A percentile compares a stretch with the other conserved stretches of the same genome.
Conservation (phyloP, 2,797 vertebrate genomes). For the Hyperoplus immaculatus region DNA sequence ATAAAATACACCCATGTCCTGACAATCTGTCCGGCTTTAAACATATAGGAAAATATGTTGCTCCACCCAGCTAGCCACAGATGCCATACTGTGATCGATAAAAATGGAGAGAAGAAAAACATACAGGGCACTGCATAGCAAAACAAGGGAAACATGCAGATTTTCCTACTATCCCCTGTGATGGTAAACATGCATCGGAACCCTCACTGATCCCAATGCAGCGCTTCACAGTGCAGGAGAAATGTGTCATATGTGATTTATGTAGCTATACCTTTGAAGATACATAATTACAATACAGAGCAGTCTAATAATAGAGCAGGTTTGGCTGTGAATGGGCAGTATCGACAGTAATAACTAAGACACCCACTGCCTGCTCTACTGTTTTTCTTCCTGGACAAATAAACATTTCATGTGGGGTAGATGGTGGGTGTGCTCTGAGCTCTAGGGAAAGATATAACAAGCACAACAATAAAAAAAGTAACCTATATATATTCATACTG, state of each 20-base stretch:
- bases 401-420: constrained; percentile 62
- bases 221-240: constrained; percentile 37
- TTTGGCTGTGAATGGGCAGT: constrained; percentile 67
- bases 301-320: constrained; percentile 77
- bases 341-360: constrained; percentile 78
- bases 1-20: constrained; percentile 43
- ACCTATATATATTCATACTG: not conserved
- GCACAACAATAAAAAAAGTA: too few relatives aligned
- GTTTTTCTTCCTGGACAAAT: constrained; percentile 67
- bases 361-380: constrained; percentile 61
- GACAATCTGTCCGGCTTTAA: constrained; percentile 17
- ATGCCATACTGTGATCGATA: constrained; percentile 43
- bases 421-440: constrained; percentile 44
- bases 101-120: constrained; percentile 53
- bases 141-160: constrained; percentile 71
- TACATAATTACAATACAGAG: constrained; percentile 73
- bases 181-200: constrained; percentile 48
- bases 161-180: constrained; percentile 55
- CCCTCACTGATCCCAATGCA: constrained; percentile 42
- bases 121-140: constrained; percentile 21
- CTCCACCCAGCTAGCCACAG: constrained; percentile 34
- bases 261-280: constrained; percentile 64
- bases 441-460: not conserved
- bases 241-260: constrained; percentile 58
- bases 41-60: constrained; percentile 54